phyloP scores from a whole-genome alignment of 2,113 vertebrate genomes.

The Phoxinus phoxinus region DNA sequence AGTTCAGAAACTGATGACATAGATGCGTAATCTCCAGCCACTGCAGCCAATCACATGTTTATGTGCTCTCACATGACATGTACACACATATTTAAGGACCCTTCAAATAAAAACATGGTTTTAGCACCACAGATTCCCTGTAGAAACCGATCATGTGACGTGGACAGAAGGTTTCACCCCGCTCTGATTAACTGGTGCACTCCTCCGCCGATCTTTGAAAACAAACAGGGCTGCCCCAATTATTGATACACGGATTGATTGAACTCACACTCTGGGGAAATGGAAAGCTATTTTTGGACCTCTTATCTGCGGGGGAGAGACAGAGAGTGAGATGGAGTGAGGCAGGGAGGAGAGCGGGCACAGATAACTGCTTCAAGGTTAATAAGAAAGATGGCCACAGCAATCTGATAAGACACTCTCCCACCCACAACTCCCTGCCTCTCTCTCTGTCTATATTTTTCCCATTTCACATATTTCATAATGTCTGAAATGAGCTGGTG shows the following conservation, averaged over 20 bases:
- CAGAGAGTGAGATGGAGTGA: conserved; percentile 5
- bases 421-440: conserved; percentile 27
- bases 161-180: neutral
- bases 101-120: neutral
- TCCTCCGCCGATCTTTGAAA: neutral
- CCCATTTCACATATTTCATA: conserved; percentile 18
- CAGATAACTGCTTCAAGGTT: conserved; percentile 69
- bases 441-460: conserved; percentile 41
- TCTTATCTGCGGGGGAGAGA: conserved; percentile 54
- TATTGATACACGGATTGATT: conserved; percentile 62
- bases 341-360: conserved; percentile 11
- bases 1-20: too few relatives aligned
- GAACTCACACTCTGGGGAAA: conserved; percentile 59
- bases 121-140: neutral
- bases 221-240: conserved; percentile 36
- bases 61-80: too few relatives aligned
- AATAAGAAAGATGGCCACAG: conserved; percentile 66
- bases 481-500: conserved; percentile 64
- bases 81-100: neutral
- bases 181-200: neutral
- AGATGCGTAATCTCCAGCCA: too few relatives aligned
- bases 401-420: conserved; percentile 56
- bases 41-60: neutral
- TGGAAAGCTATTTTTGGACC: conserved; percentile 62
- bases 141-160: neutral